Percentiles rank a stretch among this genome's conserved stretches.
Evolutionary conservation across 2,888 invertebrate genomes (phyloP).

Genomic region (Plebejus argus): DNA sequence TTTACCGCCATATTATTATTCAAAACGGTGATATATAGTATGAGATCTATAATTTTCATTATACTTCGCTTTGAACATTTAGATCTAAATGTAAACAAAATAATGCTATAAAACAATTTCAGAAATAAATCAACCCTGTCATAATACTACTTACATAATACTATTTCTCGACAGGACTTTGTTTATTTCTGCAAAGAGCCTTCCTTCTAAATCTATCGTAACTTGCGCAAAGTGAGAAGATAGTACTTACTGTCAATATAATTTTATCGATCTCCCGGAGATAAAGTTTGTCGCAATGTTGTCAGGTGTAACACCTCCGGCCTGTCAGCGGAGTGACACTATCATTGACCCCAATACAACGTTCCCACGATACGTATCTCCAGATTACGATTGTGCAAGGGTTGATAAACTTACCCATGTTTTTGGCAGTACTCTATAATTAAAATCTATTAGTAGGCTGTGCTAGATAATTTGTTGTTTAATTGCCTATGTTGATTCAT

Average conservation of each 20-base stretch:
- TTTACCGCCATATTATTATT: background rate
- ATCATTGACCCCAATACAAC: background rate
- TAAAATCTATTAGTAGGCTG: background rate
- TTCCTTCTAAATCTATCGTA: background rate
- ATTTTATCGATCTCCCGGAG: background rate
- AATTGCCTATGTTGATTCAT: background rate
- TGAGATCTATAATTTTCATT: too few species aligned
- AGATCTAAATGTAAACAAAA: too few species aligned
- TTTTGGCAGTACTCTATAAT: background rate
- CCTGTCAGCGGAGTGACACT: background rate
- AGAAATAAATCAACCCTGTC: background rate
- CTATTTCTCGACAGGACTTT: too few species aligned
- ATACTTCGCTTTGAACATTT: too few species aligned
- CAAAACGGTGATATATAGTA: too few species aligned
- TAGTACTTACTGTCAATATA: background rate
- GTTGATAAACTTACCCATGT: background rate
- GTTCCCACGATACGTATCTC: conserved; percentile 8
- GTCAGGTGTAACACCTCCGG: background rate
- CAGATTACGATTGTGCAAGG: conserved; percentile 4
- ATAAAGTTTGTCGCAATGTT: background rate
- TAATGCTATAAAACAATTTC: too few species aligned
- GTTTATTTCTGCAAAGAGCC: too few species aligned
- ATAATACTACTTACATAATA: too few species aligned
- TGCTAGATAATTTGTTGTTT: background rate
- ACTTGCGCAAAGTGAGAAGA: background rate